Base-by-base conservation (phyloP, 2,888 invertebrate species). In the Unio pictorum region DNA sequence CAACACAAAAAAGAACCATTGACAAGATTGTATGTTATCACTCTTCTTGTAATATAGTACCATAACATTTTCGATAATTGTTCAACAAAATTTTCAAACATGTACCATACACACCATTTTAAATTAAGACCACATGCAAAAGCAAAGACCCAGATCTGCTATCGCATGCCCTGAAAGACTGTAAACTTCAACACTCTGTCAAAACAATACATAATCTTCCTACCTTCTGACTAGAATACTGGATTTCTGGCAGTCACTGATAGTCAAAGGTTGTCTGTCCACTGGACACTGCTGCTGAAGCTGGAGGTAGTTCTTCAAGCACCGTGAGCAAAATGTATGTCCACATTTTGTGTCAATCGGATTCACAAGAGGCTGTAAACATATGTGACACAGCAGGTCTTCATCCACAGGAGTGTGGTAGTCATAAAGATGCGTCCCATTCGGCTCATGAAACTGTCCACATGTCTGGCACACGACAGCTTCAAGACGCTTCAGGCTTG, bases 341-440 rank as follows among this genome's bases (percentile, higher is more conserved):
- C 89, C 89, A 73, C 89, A 89, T 74, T 81, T 83, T 2, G 89
- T 89, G 84, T 91, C 91, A 65, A 90, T 77, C 4, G 91, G 91
- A 65, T 88, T 88, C 67, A 91, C 91, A 71, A 91, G 84, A 0
- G 91, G 91, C 83, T 91, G 91, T 30, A 90, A 86, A 79, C 91
- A 91, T 70, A 91, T 89, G 78, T 90, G 90, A 74, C 91, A 91
- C 77, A 88, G 89, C 61, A 91, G 83, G 68, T 91, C 91, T 80
- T 90, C 90, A 75, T 91, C 91, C 56, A 91, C 90, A 62, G 90
- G 86, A 68, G 88, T 88, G 71, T 86, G 86, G 80, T 91, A 91
- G 84, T 91, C 91, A 74, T 91, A 91, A 64, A 91, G 82, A 79
- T 91, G 91, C 28, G 89, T 86, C 20, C 84, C 85, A 57, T 82